Percentiles rank a stretch among this genome's conserved stretches.
Evolutionary conservation across 2,113 vertebrate species (phyloP).

Genomic region (Chaetops frenatus): DNA sequence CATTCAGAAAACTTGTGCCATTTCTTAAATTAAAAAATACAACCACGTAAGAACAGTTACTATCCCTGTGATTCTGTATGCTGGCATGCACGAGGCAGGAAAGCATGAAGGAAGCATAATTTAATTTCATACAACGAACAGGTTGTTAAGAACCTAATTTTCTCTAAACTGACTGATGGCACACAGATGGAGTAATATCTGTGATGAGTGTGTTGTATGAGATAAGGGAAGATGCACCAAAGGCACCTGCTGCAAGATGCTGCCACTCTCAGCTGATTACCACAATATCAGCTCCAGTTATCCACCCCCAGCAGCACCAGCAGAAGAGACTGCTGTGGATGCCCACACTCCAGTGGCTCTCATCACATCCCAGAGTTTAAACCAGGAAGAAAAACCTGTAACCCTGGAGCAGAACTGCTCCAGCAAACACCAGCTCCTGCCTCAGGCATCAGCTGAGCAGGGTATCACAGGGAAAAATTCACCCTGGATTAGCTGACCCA

Average conservation of each 20-base stretch:
- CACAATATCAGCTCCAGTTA: not conserved
- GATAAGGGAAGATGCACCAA: not conserved
- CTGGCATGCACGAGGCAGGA: not conserved
- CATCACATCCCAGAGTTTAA: not conserved
- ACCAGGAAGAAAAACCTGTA: not conserved
- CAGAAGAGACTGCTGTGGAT: not conserved
- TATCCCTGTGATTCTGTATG: not conserved
- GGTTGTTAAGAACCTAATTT: not conserved
- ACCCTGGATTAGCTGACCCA: not conserved
- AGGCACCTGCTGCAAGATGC: not conserved
- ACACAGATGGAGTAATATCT: not conserved
- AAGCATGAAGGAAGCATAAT: not conserved
- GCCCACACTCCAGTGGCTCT: not conserved
- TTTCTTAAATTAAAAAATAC: not conserved
- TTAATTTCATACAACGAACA: not conserved
- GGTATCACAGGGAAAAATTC: not conserved
- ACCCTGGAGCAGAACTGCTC: not conserved
- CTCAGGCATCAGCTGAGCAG: not conserved
- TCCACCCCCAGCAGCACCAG: not conserved
- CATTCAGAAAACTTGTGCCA: not conserved
- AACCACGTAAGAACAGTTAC: not conserved
- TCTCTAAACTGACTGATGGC: not conserved
- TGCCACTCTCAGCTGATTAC: not conserved
- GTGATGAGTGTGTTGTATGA: not conserved
- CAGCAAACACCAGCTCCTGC: not conserved